These are phyloP conservation scores for Psammodynastes pulverulentus DNA, from an alignment of 2,113 vertebrate genomes.

Conservation along the genomic window DNA sequence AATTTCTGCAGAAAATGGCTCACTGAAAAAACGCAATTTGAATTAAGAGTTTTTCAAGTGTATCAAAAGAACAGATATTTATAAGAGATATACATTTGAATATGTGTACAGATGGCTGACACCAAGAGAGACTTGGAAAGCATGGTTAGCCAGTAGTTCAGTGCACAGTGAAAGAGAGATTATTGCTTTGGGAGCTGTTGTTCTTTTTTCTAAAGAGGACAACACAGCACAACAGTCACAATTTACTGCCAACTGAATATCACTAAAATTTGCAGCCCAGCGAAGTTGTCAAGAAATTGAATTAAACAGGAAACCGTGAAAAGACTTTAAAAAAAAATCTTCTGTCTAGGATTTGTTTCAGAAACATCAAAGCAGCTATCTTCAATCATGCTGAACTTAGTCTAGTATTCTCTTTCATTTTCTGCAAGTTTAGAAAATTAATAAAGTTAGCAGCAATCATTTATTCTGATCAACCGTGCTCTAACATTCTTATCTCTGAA, in stretches of 20 bases:
- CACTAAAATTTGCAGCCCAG: conserved; percentile 54
- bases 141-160: conserved; percentile 29
- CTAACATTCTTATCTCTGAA: conserved; percentile 5
- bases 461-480: conserved; percentile 15
- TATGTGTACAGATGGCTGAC: conserved; percentile 46
- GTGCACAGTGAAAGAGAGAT: conserved; percentile 33
- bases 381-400: conserved; percentile 41
- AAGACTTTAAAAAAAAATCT: conserved; percentile 40
- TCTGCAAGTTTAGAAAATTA: conserved; percentile 36
- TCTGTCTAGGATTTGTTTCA: conserved; percentile 46
- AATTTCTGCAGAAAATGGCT: conserved; percentile 22
- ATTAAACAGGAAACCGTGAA: conserved; percentile 39
- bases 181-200: conserved; percentile 20
- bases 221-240: conserved; percentile 46
- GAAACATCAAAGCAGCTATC: conserved; percentile 36
- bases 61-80: conserved; percentile 41
- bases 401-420: conserved; percentile 38
- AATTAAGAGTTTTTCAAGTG: conserved; percentile 57
- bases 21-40: conserved; percentile 47
- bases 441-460: conserved; percentile 19
- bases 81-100: conserved; percentile 36
- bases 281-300: conserved; percentile 60
- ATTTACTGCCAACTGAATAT: conserved; percentile 47
- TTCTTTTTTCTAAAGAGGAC: conserved; percentile 48
- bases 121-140: conserved; percentile 34